phyloP scores from a whole-genome alignment of 2,113 vertebrate species.

The Nyctereutes procyonoides region DNA sequence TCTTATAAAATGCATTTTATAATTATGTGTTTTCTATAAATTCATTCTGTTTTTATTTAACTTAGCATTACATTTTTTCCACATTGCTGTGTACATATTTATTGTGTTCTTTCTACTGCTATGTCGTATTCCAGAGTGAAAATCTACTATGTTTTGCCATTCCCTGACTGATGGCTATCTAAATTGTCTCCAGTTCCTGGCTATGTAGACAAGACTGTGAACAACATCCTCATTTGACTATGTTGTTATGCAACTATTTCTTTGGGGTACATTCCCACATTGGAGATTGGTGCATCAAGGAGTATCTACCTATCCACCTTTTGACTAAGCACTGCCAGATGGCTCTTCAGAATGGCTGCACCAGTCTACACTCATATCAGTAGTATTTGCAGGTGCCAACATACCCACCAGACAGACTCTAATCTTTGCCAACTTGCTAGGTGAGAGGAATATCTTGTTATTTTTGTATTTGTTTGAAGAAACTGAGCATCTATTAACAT shows the following conservation, averaged over 20 bases:
- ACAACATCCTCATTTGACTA: not conserved
- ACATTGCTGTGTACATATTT: not conserved
- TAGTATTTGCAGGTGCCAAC: too few relatives aligned
- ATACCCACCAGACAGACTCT: not conserved
- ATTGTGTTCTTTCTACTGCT: not conserved
- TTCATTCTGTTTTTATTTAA: not conserved
- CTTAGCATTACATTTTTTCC: not conserved
- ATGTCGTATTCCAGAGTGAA: not conserved
- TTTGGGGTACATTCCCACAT: not conserved
- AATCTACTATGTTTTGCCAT: not conserved
- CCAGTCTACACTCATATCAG: not conserved
- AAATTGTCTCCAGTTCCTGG: not conserved
- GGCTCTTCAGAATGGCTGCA: not conserved
- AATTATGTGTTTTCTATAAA: not conserved
- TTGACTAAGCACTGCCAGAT: not conserved
- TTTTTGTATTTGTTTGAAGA: not conserved
- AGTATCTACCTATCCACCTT: not conserved
- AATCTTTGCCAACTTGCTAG: not conserved
- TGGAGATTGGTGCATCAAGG: not conserved
- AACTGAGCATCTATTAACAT: not conserved
- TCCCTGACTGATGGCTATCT: not conserved
- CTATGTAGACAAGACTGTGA: not conserved
- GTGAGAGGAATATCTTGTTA: not conserved
- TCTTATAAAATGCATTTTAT: not conserved
- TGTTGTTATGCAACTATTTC: not conserved